Base-by-base conservation (phyloP, 2,113 vertebrate species). In the Cyanistes caeruleus region DNA sequence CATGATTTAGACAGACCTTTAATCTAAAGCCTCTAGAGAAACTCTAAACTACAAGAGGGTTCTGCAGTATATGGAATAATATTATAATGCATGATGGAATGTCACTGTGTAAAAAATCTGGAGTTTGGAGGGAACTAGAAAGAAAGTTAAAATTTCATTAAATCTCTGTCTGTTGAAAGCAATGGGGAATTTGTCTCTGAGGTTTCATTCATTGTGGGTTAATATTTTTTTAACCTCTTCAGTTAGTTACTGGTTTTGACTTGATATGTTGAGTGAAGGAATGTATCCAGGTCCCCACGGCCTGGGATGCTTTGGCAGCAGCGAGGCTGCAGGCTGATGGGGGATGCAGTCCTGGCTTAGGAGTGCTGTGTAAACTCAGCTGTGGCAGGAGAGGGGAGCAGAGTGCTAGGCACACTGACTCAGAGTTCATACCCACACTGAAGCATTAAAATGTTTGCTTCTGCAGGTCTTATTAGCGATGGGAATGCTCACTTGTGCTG, bases 1-100 rank as follows among this genome's bases (percentile, higher is more conserved):
- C 72, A 74, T 51, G 92, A 88, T 90, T 93, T 77, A 90, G 92
- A 95, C 49, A 90, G 30, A 43, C 41, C 67, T 96, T 96, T 93
- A 90, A 93, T 96, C 88, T 85, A 83, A 85, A 88, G 23, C 10
- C 48, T 84, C 75, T 63, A 77, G 90, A 88, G 58, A 80, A 31
- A 31, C 41, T 91, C 58, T 85, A 87, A 93, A 83, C 82, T 92
- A 88, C 63, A 76, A n/a, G 20, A 90, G 37, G 74, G 11, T 70
- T 90, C 62, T 92, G 39, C 76, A 74, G 43, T 75, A 73, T 25
- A 23, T 85, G 15, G 72, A 93, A 86, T 67, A 76, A 83, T 81
- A 75, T 69, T 70, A 72, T 11, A 92, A 79, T 58, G 15, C 16
- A 48, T 63, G 56, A 82, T 60, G 74, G 63, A 62, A 89, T 85